A percentile compares a stretch with the other conserved stretches of the same genome.
Conservation (phyloP, 2,113 vertebrate genomes). For the Zapornia atra region DNA sequence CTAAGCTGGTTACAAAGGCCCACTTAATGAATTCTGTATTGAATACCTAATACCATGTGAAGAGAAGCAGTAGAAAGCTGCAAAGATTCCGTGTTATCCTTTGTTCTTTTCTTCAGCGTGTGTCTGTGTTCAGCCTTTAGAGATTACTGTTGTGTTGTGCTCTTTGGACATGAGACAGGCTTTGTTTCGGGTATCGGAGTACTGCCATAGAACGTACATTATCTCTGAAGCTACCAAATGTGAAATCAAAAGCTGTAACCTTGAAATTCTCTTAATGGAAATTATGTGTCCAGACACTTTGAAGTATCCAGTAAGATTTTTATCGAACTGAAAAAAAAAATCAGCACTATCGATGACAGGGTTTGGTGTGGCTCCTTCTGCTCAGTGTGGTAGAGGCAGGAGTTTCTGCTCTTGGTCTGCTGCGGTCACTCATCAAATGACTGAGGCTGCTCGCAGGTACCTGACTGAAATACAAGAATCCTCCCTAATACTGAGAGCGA, state of each 20-base stretch:
- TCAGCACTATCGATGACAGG: not conserved
- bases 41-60: not conserved
- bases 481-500: not conserved
- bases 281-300: not conserved
- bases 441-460: not conserved
- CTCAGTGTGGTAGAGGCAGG: not conserved
- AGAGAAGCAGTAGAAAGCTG: not conserved
- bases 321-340: not conserved
- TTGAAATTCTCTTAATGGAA: not conserved
- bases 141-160: not conserved
- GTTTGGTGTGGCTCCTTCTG: not conserved
- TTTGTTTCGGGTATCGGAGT: not conserved
- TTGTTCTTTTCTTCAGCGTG: not conserved
- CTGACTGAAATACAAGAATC: not conserved
- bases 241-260: not conserved
- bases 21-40: not conserved
- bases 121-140: not conserved
- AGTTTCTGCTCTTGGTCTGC: not conserved
- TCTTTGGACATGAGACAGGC: not conserved
- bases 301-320: not conserved
- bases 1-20: not conserved
- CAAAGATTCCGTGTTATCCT: not conserved
- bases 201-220: not conserved
- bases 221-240: not conserved
- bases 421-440: not conserved